Conservation (phyloP, 2,888 invertebrate genomes). For the Heteromyza rotundicornis region DNA sequence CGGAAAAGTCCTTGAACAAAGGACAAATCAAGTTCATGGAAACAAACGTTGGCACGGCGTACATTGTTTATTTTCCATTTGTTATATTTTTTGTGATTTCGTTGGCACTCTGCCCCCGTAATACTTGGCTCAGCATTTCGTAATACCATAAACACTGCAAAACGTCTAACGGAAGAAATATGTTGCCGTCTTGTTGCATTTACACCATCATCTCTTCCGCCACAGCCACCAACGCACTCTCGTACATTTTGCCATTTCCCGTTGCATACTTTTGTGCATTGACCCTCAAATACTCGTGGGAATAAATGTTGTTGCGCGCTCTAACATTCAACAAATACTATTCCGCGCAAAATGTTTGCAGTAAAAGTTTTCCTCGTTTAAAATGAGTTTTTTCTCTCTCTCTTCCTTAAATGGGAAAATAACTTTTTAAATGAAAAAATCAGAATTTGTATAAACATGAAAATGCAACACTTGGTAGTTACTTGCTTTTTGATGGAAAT, state of each 20-base stretch:
- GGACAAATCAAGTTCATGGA: constrained; percentile 60
- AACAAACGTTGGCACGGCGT: constrained; percentile 24
- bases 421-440: constrained; percentile 23
- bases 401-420: constrained; percentile 26
- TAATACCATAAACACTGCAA: constrained; percentile 54
- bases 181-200: constrained; percentile 12
- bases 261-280: constrained; percentile 37
- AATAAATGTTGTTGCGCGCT: no score
- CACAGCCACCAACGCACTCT: constrained; percentile 2
- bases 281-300: constrained; percentile 27
- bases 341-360: neutral
- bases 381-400: no score
- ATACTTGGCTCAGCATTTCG: constrained; percentile 32
- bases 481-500: no score
- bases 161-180: constrained; percentile 38
- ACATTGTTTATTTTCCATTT: constrained; percentile 2
- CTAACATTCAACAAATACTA: no score
- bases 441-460: no score
- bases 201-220: neutral
- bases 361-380: constrained; percentile 14
- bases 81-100: constrained; percentile 1
- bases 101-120: constrained; percentile 2
- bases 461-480: no score
- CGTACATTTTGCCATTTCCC: constrained; percentile 13
- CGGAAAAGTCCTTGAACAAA: constrained; percentile 58